Evolutionary conservation across 2,113 vertebrate genomes (phyloP), one percentile per base, ranked within the genome.

Genomic region (Eubucco bourcierii): DNA sequence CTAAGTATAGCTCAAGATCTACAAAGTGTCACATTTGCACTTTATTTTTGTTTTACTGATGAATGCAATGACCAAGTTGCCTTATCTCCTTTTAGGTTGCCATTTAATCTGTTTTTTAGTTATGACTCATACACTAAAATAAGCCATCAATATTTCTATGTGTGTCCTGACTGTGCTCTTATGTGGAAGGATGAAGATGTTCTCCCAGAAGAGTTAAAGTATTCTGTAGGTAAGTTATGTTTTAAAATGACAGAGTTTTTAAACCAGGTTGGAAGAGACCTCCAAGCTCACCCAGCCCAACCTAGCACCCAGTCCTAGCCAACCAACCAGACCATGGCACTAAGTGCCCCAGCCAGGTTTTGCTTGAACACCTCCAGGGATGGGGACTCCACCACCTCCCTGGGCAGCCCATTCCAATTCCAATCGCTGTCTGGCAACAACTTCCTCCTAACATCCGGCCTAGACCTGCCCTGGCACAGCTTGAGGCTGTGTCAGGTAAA

Each of bases 71-170:
- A 71, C 60, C 15, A 82, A 80, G 77, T 10, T 47, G 15, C 66
- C 41, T 79, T 68, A 56, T 58, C 46, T 88, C 82, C 29, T 53
- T 82, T 82, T 84, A 87, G 68, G 33, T 53, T 92, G 65, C 44
- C 44, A 87, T 85, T 87, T 89, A 82, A 66, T 83, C 47, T 80
- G 37, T 39, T 87, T 90, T 91, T 71, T 60, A 83, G 65, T 60
- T 89, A 75, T 92, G 94, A 92, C 82, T 93, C 91, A 96, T 85
- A 64, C 15, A 85, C 83, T 91, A 77, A 93, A 95, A 91, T 85
- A 94, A 65, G 61, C 10, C 0, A 89, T 92, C 93, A 94, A 91
- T 96, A 91, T 96, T 95, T 94, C 83, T 65, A 83, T 72, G 29
- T 87, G 41, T 80, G 92, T 82, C 39, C 68, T 91, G 68, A 89